Percentiles rank a stretch among this genome's conserved stretches.
Evolutionary conservation across 2,888 invertebrate species (phyloP).

Genomic region (Phytoseiulus persimilis): DNA sequence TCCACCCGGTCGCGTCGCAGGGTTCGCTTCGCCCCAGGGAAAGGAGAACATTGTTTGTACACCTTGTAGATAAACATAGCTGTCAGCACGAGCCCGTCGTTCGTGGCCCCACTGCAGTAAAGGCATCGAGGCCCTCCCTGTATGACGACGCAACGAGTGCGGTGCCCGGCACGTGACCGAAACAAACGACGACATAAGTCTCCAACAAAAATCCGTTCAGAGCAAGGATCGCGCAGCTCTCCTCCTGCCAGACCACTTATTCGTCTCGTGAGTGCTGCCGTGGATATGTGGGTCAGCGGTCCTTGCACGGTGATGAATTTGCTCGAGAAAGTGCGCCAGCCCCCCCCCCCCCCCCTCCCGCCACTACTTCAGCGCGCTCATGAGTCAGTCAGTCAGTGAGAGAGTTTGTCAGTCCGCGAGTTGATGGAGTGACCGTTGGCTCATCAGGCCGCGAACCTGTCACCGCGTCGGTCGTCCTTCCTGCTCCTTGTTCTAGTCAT

Average conservation of each 20-base stretch:
- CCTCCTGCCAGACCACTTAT: not conserved
- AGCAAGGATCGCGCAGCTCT: not conserved
- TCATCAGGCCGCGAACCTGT: not conserved
- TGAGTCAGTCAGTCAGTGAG: not conserved
- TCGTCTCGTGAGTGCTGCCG: too few relatives aligned
- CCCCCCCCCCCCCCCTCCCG: not conserved
- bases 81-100: not conserved
- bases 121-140: not conserved
- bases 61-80: conserved; percentile 5
- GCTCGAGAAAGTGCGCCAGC: not conserved
- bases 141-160: not conserved
- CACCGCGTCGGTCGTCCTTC: not conserved
- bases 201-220: not conserved
- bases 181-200: not conserved
- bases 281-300: not conserved
- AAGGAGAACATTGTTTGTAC: conserved; percentile 5
- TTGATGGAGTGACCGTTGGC: not conserved
- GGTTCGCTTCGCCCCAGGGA: not conserved
- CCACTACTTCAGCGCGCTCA: not conserved
- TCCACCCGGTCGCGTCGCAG: not conserved
- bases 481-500: not conserved
- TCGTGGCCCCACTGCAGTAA: not conserved
- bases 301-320: not conserved
- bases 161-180: not conserved
- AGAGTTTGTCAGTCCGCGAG: not conserved